These are phyloP conservation scores for Hemicordylus capensis DNA, from an alignment of 2,113 vertebrate genomes.

Conservation along the genomic window DNA sequence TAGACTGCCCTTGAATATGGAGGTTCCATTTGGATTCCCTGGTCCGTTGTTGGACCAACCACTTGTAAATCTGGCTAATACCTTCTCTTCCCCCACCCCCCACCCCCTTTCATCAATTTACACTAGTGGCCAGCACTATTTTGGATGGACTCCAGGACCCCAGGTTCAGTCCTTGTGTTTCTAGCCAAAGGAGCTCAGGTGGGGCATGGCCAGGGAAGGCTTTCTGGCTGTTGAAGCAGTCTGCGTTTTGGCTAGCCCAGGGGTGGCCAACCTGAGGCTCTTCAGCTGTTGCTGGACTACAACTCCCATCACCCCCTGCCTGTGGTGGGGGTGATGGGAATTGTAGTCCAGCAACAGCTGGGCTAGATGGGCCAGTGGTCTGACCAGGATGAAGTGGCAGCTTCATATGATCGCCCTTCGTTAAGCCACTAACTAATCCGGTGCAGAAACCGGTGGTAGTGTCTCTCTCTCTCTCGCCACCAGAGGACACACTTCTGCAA, in stretches of 20 bases:
- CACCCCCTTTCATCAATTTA: not conserved
- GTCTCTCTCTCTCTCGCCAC: not conserved
- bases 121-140: not conserved
- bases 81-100: too few relatives aligned
- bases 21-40: not conserved
- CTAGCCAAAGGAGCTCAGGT: too few relatives aligned
- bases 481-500: not conserved
- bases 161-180: too few relatives aligned
- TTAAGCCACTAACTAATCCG: not conserved
- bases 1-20: not conserved
- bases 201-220: too few relatives aligned
- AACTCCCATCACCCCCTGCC: too few relatives aligned
- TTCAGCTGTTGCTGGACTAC: too few relatives aligned
- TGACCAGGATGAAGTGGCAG: not conserved
- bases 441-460: not conserved
- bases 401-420: not conserved
- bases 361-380: not conserved
- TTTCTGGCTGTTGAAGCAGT: too few relatives aligned
- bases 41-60: not conserved
- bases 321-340: too few relatives aligned
- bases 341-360: too few relatives aligned
- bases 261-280: not conserved
- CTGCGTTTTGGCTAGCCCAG: too few relatives aligned
- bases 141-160: too few relatives aligned
- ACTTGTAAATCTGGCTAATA: too few relatives aligned